A percentile compares a stretch with the other conserved stretches of the same genome.
Conservation (phyloP, 1,140 invertebrate species). For the Cydia splendana region DNA sequence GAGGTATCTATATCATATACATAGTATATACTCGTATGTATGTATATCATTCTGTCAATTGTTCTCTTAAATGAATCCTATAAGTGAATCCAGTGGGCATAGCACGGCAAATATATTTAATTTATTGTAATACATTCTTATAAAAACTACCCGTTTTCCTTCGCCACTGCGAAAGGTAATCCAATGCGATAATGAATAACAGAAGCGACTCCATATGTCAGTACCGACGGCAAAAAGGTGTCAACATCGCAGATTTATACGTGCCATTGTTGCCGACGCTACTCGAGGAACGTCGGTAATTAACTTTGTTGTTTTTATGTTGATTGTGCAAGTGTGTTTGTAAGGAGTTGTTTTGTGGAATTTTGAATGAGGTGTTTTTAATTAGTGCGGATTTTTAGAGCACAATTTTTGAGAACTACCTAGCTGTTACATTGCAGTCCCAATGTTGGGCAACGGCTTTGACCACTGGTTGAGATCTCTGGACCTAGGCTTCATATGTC, state of each 20-base stretch:
- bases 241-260: slow-evolving; percentile 17
- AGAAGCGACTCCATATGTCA: background rate
- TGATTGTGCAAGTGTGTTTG: background rate
- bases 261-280: slow-evolving; percentile 8
- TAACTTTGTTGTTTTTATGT: slow-evolving; percentile 16
- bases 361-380: background rate
- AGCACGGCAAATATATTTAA: no score
- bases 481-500: no score
- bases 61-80: no score
- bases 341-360: background rate
- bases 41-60: no score
- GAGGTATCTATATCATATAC: no score
- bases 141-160: background rate
- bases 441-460: no score
- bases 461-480: no score
- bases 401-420: no score
- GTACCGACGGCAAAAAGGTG: slow-evolving; percentile 23
- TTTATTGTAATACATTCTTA: background rate
- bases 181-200: slow-evolving; percentile 12
- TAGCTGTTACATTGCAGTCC: no score
- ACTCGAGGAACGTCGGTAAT: background rate
- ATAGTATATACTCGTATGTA: no score
- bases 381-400: background rate
- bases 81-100: no score
- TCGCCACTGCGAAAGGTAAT: background rate